Percentiles rank a stretch among this genome's conserved stretches.
These are phyloP conservation scores for Brachypodius melanocephalos DNA, from an alignment of 2,113 vertebrate genomes.

Conservation along the genomic window DNA sequence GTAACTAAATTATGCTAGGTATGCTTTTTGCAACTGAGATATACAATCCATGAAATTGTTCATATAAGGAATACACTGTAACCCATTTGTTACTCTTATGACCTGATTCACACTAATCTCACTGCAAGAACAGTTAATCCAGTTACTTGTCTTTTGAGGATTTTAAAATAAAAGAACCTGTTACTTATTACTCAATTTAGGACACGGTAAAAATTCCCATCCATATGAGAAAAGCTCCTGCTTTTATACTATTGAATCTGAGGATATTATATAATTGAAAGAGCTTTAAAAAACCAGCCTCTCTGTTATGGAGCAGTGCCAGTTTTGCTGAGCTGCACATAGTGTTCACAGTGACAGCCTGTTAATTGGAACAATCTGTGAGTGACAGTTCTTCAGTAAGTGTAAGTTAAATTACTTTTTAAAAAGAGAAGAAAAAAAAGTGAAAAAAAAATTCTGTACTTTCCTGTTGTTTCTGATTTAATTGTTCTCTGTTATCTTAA, in stretches of 20 bases:
- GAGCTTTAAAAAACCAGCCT: background rate
- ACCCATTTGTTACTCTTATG: background rate
- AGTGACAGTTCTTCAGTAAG: background rate
- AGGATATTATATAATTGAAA: background rate
- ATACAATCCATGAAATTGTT: background rate
- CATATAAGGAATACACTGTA: background rate
- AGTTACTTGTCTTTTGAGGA: background rate
- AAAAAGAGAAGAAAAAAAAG: background rate
- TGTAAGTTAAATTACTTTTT: background rate
- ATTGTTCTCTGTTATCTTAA: background rate
- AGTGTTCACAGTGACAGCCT: background rate
- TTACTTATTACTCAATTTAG: constrained; percentile 20
- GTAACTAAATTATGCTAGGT: background rate
- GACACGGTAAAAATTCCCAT: background rate
- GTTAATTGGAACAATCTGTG: background rate
- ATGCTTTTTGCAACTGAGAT: background rate
- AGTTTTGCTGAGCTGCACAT: background rate
- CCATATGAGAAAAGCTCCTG: background rate
- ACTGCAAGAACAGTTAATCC: background rate
- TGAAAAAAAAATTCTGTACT: background rate
- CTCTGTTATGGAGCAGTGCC: background rate
- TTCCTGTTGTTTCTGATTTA: background rate
- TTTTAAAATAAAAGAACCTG: background rate
- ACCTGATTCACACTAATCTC: background rate
- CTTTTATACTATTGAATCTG: constrained; percentile 6